A percentile compares a stretch with the other conserved stretches of the same genome.
Evolutionary conservation across 2,797 vertebrate species (phyloP).

Genomic region (Sebastes wilsoni): DNA sequence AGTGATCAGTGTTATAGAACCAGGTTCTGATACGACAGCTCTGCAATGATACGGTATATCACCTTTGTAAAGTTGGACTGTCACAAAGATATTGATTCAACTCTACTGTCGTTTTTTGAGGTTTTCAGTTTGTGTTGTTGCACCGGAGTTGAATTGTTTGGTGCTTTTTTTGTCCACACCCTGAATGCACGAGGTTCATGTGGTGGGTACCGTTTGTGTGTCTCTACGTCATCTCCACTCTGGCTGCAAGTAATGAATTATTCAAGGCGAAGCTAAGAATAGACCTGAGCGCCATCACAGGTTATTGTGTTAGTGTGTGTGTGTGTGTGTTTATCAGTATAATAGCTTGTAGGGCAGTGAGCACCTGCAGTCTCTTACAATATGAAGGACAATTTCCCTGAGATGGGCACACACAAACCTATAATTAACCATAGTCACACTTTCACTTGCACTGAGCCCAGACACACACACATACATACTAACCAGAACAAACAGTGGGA

Average conservation of each 20-base stretch:
- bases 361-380: constrained; percentile 9
- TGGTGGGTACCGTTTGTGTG: constrained; percentile 7
- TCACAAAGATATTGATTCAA: background rate
- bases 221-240: constrained; percentile 23
- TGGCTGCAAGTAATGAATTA: constrained; percentile 77
- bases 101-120: too few species aligned
- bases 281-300: constrained; percentile 55
- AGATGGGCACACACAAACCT: background rate
- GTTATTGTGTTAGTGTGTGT: constrained; percentile 27
- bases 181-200: constrained; percentile 18
- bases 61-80: background rate
- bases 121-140: background rate
- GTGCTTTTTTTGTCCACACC: background rate
- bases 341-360: constrained; percentile 25
- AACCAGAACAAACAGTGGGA: constrained; percentile 26
- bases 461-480: constrained; percentile 10
- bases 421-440: background rate
- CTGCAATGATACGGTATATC: background rate
- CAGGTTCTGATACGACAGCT: background rate
- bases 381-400: constrained; percentile 2
- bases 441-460: background rate
- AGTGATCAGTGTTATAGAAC: background rate
- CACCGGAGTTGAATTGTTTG: background rate
- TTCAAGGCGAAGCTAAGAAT: constrained; percentile 79
- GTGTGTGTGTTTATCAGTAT: constrained; percentile 9